A percentile compares a stretch with the other conserved stretches of the same genome.
Evolutionary conservation across 2,888 invertebrate genomes (phyloP).

Genomic region (Drosophila lacicola): DNA sequence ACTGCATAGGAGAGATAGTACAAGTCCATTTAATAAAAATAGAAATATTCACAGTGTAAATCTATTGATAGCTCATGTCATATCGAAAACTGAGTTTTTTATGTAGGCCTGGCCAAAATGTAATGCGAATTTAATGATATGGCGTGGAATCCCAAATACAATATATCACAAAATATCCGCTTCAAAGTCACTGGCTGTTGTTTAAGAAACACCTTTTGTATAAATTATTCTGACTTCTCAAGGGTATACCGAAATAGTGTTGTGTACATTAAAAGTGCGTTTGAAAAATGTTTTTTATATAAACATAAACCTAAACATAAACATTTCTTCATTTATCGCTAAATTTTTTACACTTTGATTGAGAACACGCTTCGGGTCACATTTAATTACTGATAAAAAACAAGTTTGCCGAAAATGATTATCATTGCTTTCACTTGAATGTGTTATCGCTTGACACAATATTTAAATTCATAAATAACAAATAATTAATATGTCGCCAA

Average conservation of each 20-base stretch:
- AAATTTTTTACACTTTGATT: slow-evolving; percentile 1
- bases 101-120: no score
- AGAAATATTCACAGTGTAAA: no score
- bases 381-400: slow-evolving; percentile 11
- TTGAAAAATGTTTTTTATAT: not conserved
- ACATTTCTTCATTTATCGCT: not conserved
- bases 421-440: slow-evolving; percentile 3
- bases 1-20: no score
- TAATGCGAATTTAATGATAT: no score
- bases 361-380: slow-evolving; percentile 1
- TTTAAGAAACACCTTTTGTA: no score
- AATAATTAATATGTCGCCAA: not conserved
- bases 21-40: no score
- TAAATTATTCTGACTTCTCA: no score
- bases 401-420: slow-evolving; percentile 1
- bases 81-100: no score
- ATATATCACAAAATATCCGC: no score
- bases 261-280: slow-evolving; percentile 6
- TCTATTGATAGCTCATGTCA: no score
- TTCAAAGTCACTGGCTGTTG: no score
- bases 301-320: slow-evolving; percentile 4
- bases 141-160: no score
- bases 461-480: not conserved
- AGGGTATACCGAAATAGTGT: slow-evolving; percentile 2
- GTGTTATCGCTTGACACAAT: slow-evolving; percentile 3